These are phyloP conservation scores for Caenorhabditis sp. DNA, from an alignment of 2,888 invertebrate genomes.

Conservation along the genomic window DNA sequence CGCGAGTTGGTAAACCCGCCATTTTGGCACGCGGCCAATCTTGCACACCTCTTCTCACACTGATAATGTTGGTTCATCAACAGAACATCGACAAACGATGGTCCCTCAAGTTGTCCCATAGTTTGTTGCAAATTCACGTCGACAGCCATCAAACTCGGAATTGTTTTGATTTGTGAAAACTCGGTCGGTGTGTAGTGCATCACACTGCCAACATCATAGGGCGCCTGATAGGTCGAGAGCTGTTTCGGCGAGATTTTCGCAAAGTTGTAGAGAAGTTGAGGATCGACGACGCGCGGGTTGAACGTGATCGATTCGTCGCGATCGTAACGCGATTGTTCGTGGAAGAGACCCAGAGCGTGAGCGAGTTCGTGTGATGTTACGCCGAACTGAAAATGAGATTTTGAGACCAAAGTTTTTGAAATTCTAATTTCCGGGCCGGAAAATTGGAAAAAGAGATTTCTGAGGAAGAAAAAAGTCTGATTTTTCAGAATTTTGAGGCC, in stretches of 20 bases:
- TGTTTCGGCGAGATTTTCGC: constrained; percentile 50
- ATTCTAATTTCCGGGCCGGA: no score
- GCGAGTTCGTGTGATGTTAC: constrained; percentile 58
- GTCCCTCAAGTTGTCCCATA: constrained; percentile 56
- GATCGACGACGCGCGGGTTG: constrained; percentile 44
- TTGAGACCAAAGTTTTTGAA: neutral
- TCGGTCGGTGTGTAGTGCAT: constrained; percentile 59
- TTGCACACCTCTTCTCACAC: constrained; percentile 31
- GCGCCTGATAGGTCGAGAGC: constrained; percentile 47
- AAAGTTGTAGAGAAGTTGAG: constrained; percentile 48
- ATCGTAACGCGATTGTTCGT: constrained; percentile 56
- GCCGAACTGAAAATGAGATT: constrained; percentile 45
- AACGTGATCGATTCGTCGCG: constrained; percentile 45
- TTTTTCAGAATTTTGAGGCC: no score
- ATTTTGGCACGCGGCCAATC: constrained; percentile 40
- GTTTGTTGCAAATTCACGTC: constrained; percentile 54
- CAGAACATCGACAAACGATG: constrained; percentile 52
- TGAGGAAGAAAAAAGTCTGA: no score
- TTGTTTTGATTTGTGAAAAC: constrained; percentile 40
- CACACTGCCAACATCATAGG: constrained; percentile 56
- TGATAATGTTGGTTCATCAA: constrained; percentile 52
- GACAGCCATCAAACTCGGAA: constrained; percentile 44
- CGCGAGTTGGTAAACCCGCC: constrained; percentile 52
- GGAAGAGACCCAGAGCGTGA: constrained; percentile 56
- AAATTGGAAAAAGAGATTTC: no score